Conservation (phyloP, 2,113 vertebrate genomes). For the Sakesphorus luctuosus region DNA sequence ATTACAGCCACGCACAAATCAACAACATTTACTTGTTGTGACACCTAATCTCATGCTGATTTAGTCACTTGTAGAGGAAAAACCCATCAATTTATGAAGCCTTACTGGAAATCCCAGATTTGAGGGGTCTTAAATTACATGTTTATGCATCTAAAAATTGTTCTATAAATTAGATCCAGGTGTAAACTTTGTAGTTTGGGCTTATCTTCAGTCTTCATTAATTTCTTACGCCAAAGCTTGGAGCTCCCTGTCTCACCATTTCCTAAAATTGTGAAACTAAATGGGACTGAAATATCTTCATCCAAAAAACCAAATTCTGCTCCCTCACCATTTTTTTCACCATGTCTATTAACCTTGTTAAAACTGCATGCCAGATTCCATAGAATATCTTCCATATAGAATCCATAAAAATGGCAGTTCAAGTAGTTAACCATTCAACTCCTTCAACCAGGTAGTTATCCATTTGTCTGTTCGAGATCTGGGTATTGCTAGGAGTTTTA, state of each 20-base stretch:
- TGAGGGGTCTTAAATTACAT: not conserved
- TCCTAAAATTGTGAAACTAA: not conserved
- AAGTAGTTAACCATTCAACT: not conserved
- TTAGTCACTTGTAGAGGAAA: not conserved
- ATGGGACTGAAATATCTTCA: not conserved
- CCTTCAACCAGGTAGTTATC: not conserved
- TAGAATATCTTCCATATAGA: not conserved
- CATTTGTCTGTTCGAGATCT: not conserved
- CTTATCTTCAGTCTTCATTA: not conserved
- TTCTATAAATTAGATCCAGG: not conserved
- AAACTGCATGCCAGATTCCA: not conserved
- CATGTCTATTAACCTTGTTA: not conserved
- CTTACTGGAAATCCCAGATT: not conserved
- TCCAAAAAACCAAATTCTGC: not conserved
- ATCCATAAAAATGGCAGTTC: not conserved
- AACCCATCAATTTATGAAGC: not conserved
- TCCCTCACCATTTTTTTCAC: not conserved
- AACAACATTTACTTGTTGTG: not conserved
- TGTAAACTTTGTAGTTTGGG: not conserved
- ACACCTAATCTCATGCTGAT: not conserved
- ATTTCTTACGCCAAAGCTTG: not conserved
- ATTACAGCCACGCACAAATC: not conserved
- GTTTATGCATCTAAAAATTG: not conserved
- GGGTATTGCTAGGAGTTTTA: not conserved
- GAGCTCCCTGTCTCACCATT: not conserved